phyloP scores from a whole-genome alignment of 2,888 invertebrate genomes.

The Matsumyia berberina region DNA sequence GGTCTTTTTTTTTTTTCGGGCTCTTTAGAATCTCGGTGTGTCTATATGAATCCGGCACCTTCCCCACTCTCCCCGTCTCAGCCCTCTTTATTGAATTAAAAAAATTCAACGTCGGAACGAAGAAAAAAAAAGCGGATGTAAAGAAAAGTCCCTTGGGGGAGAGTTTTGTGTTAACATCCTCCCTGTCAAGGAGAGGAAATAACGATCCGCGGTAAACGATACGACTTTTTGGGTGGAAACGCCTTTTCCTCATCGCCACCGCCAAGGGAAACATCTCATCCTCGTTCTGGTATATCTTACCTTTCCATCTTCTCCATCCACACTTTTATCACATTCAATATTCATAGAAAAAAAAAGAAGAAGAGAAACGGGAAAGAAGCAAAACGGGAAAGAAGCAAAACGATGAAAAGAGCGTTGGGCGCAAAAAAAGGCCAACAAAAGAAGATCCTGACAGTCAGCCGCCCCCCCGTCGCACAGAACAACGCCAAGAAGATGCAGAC shows the following conservation, averaged over 20 bases:
- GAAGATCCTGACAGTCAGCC: too few relatives aligned
- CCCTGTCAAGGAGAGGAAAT: conserved; percentile 55
- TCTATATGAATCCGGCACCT: conserved; percentile 19
- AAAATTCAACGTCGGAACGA: not conserved
- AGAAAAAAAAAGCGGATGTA: conserved; percentile 21
- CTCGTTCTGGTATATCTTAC: conserved; percentile 29
- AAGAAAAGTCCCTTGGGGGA: conserved; percentile 29
- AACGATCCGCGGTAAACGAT: conserved; percentile 69
- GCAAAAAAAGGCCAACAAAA: conserved; percentile 28
- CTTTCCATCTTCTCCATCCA: conserved; percentile 19
- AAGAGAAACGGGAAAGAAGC: not conserved
- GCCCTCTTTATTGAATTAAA: conserved; percentile 44
- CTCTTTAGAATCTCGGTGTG: conserved; percentile 34
- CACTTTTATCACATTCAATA: conserved; percentile 53
- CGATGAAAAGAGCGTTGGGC: conserved; percentile 26
- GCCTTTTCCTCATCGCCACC: conserved; percentile 54
- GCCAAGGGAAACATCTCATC: conserved; percentile 32
- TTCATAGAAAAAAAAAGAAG: conserved; percentile 36
- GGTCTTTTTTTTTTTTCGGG: conserved; percentile 15
- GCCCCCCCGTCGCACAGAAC: not conserved
- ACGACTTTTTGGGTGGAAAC: conserved; percentile 62
- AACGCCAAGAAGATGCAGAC: conserved; percentile 24
- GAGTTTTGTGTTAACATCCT: conserved; percentile 47
- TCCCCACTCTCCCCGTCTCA: not conserved
- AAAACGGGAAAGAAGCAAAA: conserved; percentile 28